Evolutionary conservation across 1,140 invertebrate species (phyloP).

Genomic region (Zophobas atratus): DNA sequence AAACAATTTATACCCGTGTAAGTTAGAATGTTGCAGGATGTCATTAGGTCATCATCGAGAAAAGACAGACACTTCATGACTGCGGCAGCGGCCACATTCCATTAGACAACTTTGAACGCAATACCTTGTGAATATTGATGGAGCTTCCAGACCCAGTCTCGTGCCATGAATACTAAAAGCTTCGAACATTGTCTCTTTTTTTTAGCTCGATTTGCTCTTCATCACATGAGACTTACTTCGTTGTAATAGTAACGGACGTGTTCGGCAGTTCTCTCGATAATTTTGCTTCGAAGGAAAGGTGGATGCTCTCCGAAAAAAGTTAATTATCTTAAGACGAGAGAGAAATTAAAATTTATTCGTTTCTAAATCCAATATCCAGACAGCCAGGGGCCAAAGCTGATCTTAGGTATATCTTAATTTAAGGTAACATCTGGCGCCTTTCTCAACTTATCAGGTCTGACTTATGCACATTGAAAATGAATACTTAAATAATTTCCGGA

Average conservation of each 20-base stretch:
- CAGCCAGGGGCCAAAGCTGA: conserved; percentile 36
- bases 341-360: conserved; percentile 48
- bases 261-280: conserved; percentile 14
- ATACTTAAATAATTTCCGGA: conserved; percentile 57
- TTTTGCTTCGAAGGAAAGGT: neutral
- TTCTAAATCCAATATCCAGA: conserved; percentile 49
- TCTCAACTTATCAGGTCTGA: conserved; percentile 54
- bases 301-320: conserved; percentile 24
- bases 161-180: conserved; percentile 46
- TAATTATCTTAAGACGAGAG: conserved; percentile 45
- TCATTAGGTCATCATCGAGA: conserved; percentile 56
- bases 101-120: conserved; percentile 49
- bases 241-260: conserved; percentile 35
- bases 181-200: conserved; percentile 43
- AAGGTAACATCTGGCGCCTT: conserved; percentile 55
- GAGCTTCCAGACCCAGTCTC: conserved; percentile 39
- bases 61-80: conserved; percentile 46
- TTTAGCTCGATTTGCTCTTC: conserved; percentile 47
- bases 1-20: conserved; percentile 55
- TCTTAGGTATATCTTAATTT: conserved; percentile 53
- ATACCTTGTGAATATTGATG: conserved; percentile 50
- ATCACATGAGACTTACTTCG: conserved; percentile 39
- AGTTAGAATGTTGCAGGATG: conserved; percentile 45
- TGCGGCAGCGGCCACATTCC: conserved; percentile 47
- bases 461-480: conserved; percentile 58